Percentiles rank a stretch among this genome's conserved stretches.
Evolutionary conservation across 2,797 vertebrate genomes (phyloP).

Genomic region (Coreius guichenoti): DNA sequence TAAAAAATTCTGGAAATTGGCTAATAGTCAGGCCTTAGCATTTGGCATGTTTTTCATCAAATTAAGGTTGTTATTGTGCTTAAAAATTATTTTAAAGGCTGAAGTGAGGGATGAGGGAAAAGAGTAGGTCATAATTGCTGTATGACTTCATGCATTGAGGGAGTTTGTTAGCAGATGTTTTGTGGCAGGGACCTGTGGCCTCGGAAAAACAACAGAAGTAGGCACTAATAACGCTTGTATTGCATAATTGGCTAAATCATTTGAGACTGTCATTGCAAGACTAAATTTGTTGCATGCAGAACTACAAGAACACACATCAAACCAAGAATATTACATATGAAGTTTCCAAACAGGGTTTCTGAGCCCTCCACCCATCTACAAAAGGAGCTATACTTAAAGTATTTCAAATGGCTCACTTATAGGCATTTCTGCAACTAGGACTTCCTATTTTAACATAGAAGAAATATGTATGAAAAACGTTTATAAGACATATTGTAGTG

Average conservation of each 20-base stretch:
- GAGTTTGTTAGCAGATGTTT: constrained; percentile 22
- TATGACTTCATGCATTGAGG: constrained; percentile 11
- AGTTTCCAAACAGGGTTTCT: neutral
- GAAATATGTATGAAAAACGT: no score
- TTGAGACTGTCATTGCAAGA: constrained; percentile 32
- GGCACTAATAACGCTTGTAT: constrained; percentile 54
- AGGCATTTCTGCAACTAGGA: neutral
- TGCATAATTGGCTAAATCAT: constrained; percentile 62
- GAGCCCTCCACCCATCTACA: neutral
- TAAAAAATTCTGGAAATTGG: constrained; percentile 24
- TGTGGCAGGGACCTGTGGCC: constrained; percentile 23
- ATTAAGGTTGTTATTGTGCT: constrained; percentile 17
- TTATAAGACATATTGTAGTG: neutral
- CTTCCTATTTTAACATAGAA: neutral
- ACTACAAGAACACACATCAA: constrained; percentile 9
- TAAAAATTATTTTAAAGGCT: constrained; percentile 16
- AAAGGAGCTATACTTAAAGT: neutral
- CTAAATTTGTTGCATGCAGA: neutral
- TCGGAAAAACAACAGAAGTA: constrained; percentile 42
- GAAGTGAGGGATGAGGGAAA: neutral
- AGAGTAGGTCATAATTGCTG: constrained; percentile 18
- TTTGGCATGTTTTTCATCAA: neutral
- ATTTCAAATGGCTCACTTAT: neutral
- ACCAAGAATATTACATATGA: neutral
- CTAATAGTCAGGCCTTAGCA: neutral